Base-by-base conservation (phyloP, 92 coral and sea anemone genomes). In the Parazoanthus swiftii region DNA sequence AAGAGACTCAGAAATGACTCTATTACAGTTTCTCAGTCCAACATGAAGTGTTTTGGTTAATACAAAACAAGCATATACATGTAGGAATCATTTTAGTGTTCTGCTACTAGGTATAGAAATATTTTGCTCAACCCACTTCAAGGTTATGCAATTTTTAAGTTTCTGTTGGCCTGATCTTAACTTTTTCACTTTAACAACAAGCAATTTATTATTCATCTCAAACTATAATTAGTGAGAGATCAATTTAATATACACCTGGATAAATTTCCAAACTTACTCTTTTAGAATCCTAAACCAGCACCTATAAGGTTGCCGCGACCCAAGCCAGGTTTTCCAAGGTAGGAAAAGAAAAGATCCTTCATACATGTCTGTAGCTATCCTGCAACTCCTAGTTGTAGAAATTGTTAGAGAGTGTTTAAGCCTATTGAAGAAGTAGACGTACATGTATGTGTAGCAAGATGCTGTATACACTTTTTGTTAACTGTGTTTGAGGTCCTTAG, bases 221-320 rank as follows among this genome's bases (percentile, higher is more conserved):
- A 44, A 18, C 44, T 54, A 71, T 21, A 16, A n/a, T 11, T 3
- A 15, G 37, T 82, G 26, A 29, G 35, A 20, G 7, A 15, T 50
- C 10, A 66, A 63, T 8, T 67, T 46, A 63, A 6, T 37, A 29
- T 37, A 18, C 58, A 43, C 5, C 35, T 54, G 16, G 11, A 29
- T 26, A 37, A 20, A 21, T 2, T 8, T 84, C 18, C 20, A 38
- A 48, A 70, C 11, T 65, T 29, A n/a, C 51, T 81, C 33, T 13
- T 80, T 88, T 48, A 90, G 97, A 91, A 92, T 33, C 97, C 97
- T 73, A 92, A 82, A 88, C 91, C 95, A 36, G 87, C 90, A 36
- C 87, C 95, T 6, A 83, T 92, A 25, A 92, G 91, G 39, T 5
- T 92, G 70, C 86, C 92, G 18, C 90, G 89, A 85, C 74, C 91